Percentiles rank a stretch among this genome's conserved stretches.
phyloP scores from a whole-genome alignment of 2,113 vertebrate species.

The Alces alces region DNA sequence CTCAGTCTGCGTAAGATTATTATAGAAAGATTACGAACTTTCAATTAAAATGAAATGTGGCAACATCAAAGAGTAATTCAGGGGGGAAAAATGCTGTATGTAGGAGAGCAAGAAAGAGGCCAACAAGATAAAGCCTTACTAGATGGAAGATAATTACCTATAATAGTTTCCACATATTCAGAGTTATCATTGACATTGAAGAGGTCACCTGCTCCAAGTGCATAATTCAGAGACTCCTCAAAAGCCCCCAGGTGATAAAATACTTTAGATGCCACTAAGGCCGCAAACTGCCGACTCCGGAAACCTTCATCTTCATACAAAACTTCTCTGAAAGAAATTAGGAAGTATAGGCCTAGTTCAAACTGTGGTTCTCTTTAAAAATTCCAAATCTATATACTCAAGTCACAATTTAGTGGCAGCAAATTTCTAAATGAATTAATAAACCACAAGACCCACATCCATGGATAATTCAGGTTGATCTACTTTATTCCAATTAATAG shows the following conservation, averaged over 20 bases:
- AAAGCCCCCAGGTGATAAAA: conserved; percentile 99
- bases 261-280: conserved; percentile 97
- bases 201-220: conserved; percentile 97
- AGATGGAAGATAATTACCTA: conserved; percentile 84
- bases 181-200: conserved; percentile 99
- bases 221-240: conserved; percentile 98
- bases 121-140: background rate
- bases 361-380: background rate
- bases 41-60: conserved; percentile 28
- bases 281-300: conserved; percentile 95
- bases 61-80: background rate
- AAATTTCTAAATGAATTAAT: conserved; percentile 32
- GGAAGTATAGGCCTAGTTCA: conserved; percentile 23
- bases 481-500: background rate
- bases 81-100: background rate
- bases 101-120: background rate
- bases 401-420: background rate
- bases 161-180: conserved; percentile 99
- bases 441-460: conserved; percentile 12
- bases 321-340: conserved; percentile 88
- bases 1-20: background rate
- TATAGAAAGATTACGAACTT: conserved; percentile 9
- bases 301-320: conserved; percentile 98
- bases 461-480: conserved; percentile 9
- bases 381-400: conserved; percentile 20